phyloP scores from a whole-genome alignment of 2,888 invertebrate genomes.

The Tanytarsus gracilentus region DNA sequence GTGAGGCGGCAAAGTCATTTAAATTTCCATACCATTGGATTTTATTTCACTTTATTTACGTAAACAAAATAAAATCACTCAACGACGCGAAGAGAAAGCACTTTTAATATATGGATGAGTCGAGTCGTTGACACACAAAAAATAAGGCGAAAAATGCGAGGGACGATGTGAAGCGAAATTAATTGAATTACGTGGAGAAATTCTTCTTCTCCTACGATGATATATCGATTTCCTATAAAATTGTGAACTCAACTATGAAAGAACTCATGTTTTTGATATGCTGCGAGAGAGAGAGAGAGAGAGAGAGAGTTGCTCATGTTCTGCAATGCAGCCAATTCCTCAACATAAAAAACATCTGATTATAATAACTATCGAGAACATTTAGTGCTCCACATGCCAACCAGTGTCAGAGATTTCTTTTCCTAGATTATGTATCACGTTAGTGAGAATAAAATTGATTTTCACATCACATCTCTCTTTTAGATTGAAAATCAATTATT shows the following conservation, averaged over 20 bases:
- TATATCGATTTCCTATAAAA: slow-evolving; percentile 5
- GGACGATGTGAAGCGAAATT: not conserved
- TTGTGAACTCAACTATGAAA: too few relatives aligned
- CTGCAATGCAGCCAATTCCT: too few relatives aligned
- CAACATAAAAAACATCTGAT: too few relatives aligned
- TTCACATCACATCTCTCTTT: slow-evolving; percentile 6
- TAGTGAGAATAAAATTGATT: slow-evolving; percentile 1
- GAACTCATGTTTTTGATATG: too few relatives aligned
- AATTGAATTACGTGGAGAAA: not conserved
- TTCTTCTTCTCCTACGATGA: too few relatives aligned
- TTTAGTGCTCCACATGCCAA: not conserved
- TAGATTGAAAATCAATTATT: slow-evolving; percentile 24
- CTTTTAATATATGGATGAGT: not conserved
- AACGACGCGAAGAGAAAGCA: not conserved
- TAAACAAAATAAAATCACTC: not conserved
- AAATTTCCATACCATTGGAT: slow-evolving; percentile 4
- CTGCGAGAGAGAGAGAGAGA: too few relatives aligned
- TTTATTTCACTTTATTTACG: slow-evolving; percentile 12
- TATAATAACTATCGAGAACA: not conserved
- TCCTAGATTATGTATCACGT: not conserved
- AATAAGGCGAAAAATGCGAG: not conserved
- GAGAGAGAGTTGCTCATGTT: too few relatives aligned
- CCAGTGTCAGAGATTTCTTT: not conserved
- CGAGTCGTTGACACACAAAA: not conserved
- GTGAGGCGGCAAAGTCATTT: not conserved